Percentiles rank a stretch among this genome's conserved stretches.
Conservation (phyloP, 2,113 vertebrate species). For the Condylura cristata region DNA sequence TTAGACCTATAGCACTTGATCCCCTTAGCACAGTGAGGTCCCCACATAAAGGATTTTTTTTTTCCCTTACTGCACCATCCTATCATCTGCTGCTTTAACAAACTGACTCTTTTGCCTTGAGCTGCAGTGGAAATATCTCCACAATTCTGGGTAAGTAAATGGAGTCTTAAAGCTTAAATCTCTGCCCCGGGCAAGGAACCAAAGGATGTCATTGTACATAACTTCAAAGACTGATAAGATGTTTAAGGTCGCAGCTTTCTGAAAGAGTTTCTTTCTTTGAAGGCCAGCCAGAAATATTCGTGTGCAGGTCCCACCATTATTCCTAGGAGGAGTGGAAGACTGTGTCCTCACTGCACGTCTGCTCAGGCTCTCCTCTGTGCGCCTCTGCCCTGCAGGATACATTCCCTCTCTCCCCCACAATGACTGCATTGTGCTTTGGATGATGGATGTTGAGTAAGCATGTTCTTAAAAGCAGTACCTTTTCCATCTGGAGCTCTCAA, state of each 20-base stretch:
- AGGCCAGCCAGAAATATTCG: constrained; percentile 50
- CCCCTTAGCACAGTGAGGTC: neutral
- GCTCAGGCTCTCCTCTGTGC: neutral
- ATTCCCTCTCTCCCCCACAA: neutral
- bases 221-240: constrained; percentile 75
- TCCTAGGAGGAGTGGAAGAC: neutral
- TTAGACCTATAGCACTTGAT: neutral
- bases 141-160: constrained; percentile 55
- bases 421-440: neutral
- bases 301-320: neutral
- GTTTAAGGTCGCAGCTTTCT: constrained; percentile 61
- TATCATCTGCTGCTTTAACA: neutral
- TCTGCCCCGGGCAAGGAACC: constrained; percentile 68
- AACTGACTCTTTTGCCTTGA: constrained; percentile 3
- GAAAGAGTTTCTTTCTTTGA: constrained; percentile 73
- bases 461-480: neutral
- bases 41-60: neutral
- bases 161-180: constrained; percentile 71
- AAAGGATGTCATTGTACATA: constrained; percentile 72
- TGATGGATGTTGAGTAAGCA: neutral
- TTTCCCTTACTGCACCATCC: neutral
- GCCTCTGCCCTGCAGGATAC: neutral
- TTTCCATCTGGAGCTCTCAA: neutral
- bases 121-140: constrained; percentile 41
- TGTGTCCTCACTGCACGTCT: fast-evolving